Conservation (phyloP, 2,113 vertebrate genomes). For the Dasyurus viverrinus region DNA sequence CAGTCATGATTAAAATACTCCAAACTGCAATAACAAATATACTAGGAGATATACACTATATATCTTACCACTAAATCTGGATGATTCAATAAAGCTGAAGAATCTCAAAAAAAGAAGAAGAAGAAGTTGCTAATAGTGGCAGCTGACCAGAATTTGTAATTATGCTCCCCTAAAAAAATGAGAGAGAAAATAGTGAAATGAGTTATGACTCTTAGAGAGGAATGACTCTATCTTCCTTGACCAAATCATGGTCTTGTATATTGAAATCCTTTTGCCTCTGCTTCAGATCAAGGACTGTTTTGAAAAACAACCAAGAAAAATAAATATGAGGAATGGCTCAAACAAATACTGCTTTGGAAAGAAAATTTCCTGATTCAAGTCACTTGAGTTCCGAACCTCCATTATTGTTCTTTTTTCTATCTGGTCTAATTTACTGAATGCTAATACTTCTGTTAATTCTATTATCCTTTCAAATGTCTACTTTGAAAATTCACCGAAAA, state of each 20-base stretch:
- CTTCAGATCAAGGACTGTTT: not conserved
- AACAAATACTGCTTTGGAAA: not conserved
- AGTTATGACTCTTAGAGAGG: not conserved
- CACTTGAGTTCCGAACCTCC: not conserved
- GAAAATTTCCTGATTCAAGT: not conserved
- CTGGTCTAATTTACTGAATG: not conserved
- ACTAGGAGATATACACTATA: too few relatives aligned
- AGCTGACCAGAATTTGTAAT: too few relatives aligned
- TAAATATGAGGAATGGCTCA: not conserved
- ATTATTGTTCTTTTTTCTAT: not conserved
- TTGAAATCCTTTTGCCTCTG: not conserved
- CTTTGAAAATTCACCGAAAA: not conserved
- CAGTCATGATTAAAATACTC: not conserved
- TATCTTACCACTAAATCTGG: too few relatives aligned
- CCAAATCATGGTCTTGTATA: not conserved
- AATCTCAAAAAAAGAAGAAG: too few relatives aligned
- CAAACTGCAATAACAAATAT: not conserved
- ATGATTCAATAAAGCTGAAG: too few relatives aligned
- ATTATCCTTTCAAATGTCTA: not conserved
- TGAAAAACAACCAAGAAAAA: not conserved
- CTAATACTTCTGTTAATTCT: not conserved
- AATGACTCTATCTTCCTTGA: not conserved
- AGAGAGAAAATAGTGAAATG: not conserved
- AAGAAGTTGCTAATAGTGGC: too few relatives aligned
- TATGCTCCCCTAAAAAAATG: too few relatives aligned